Conservation (phyloP, 1,140 invertebrate species). For the Glomeris maerens region DNA sequence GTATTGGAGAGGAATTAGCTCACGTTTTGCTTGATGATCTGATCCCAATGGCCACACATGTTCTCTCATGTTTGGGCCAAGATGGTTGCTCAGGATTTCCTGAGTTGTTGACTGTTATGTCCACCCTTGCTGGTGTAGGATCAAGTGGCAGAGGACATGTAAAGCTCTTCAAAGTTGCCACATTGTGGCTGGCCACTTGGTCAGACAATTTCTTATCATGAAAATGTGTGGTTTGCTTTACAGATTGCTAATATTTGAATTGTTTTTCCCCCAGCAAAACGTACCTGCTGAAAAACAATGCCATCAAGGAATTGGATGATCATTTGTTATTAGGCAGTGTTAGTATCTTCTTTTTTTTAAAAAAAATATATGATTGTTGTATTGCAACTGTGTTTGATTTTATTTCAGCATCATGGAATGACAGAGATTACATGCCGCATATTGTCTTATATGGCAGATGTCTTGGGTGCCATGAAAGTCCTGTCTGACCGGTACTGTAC, state of each 20-base stretch:
- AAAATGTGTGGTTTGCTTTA: constrained; percentile 7
- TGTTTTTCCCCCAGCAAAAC: constrained; percentile 33
- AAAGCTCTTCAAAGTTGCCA: constrained; percentile 59
- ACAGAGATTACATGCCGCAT: constrained; percentile 64
- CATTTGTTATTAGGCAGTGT: constrained; percentile 32
- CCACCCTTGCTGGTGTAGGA: constrained; percentile 67
- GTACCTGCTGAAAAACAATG: constrained; percentile 41
- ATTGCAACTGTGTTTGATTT: neutral
- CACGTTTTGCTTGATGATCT: constrained; percentile 56
- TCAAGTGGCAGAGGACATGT: constrained; percentile 54
- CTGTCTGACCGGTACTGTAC: constrained; percentile 22
- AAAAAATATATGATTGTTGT: neutral
- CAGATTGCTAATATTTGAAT: constrained; percentile 6
- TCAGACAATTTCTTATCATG: constrained; percentile 19
- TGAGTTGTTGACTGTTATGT: constrained; percentile 61
- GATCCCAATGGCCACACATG: constrained; percentile 53
- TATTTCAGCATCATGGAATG: constrained; percentile 34
- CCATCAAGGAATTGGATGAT: constrained; percentile 38
- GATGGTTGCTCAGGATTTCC: constrained; percentile 58
- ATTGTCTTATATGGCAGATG: constrained; percentile 51
- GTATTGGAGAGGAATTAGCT: constrained; percentile 48
- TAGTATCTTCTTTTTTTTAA: constrained; percentile 3
- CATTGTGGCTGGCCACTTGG: constrained; percentile 52
- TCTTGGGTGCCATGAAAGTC: constrained; percentile 31
- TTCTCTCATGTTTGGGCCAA: constrained; percentile 45